Evolutionary conservation across 2,113 vertebrate genomes (phyloP).

Genomic region (Myodes glareolus): DNA sequence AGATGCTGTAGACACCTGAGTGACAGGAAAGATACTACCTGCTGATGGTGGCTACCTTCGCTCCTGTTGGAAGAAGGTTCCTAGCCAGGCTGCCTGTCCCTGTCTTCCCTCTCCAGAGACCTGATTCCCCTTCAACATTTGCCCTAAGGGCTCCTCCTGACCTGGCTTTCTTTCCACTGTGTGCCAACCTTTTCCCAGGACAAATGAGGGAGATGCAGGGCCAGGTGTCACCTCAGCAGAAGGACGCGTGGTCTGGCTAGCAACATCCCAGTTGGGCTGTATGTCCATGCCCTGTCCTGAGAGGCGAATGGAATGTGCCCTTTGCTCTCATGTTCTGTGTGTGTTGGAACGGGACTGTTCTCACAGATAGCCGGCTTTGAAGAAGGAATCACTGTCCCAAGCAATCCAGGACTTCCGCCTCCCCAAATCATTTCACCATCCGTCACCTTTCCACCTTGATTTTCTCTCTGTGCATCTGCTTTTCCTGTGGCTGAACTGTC

Average conservation of each 20-base stretch:
- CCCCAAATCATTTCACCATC: fast-evolving
- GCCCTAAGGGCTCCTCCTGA: background rate
- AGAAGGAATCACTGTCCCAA: background rate
- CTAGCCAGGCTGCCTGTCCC: background rate
- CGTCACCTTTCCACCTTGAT: background rate
- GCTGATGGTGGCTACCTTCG: background rate
- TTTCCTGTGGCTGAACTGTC: background rate
- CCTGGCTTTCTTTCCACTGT: background rate
- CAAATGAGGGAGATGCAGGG: background rate
- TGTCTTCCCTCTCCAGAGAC: background rate
- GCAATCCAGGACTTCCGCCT: background rate
- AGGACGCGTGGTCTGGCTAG: background rate
- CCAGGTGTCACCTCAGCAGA: background rate
- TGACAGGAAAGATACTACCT: background rate
- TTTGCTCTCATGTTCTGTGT: background rate
- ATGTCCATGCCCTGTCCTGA: fast-evolving
- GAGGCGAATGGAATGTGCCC: background rate
- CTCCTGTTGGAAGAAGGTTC: background rate
- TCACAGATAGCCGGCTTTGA: fast-evolving
- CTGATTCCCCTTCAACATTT: background rate
- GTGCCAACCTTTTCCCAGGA: background rate
- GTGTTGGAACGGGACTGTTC: too few relatives aligned
- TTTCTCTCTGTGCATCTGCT: background rate
- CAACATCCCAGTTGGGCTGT: fast-evolving
- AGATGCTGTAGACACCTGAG: fast-evolving